A percentile compares a stretch with the other conserved stretches of the same genome.
Conservation (phyloP, 2,113 vertebrate genomes). For the Elachura formosa region DNA sequence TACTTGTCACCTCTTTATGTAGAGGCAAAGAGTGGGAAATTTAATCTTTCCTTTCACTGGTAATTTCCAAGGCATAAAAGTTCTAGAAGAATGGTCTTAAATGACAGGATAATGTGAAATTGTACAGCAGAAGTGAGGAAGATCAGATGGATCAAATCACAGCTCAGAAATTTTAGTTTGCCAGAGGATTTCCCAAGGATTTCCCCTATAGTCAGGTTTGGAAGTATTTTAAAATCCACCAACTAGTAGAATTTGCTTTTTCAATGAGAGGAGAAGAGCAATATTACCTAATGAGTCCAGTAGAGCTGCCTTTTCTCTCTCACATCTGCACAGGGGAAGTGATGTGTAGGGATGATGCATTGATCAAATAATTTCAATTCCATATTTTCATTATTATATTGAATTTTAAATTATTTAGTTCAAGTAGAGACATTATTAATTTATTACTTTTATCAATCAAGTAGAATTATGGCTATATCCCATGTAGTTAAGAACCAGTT, state of each 20-base stretch:
- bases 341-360: not conserved
- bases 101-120: not conserved
- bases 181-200: not conserved
- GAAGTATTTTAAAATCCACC: not conserved
- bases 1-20: not conserved
- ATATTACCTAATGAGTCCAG: not conserved
- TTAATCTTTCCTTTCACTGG: not conserved
- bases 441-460: not conserved
- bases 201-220: not conserved
- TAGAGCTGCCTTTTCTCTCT: not conserved
- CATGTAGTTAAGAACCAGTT: not conserved
- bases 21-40: not conserved
- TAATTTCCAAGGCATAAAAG: not conserved
- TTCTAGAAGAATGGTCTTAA: not conserved
- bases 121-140: not conserved
- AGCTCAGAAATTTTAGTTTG: not conserved
- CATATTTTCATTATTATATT: not conserved
- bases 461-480: slow-evolving; percentile 1
- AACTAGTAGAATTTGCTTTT: not conserved
- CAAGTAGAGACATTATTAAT: not conserved
- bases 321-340: not conserved
- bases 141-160: not conserved
- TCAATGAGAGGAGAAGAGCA: not conserved
- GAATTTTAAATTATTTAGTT: slow-evolving; percentile 32
- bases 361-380: not conserved